These are phyloP conservation scores for Nineta flava DNA, from an alignment of 2,888 invertebrate genomes.

Conservation along the genomic window DNA sequence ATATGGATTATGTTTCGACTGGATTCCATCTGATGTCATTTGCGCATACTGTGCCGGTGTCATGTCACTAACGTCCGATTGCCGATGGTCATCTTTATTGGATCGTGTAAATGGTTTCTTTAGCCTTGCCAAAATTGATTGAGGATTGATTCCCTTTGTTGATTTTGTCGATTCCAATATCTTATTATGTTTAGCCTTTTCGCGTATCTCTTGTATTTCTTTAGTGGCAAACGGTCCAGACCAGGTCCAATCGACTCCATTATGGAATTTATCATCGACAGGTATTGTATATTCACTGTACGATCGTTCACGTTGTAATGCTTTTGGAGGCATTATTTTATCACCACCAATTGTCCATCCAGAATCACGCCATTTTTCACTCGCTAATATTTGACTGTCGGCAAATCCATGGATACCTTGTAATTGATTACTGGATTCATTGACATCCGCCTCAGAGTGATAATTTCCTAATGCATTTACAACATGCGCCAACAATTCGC, in stretches of 20 bases:
- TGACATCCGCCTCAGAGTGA: conserved; percentile 17
- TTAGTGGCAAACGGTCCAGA: conserved; percentile 45
- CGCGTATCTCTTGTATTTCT: conserved; percentile 29
- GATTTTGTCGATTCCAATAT: not conserved
- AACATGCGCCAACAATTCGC: conserved; percentile 57
- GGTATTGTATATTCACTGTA: conserved; percentile 33
- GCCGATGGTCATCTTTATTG: conserved; percentile 7
- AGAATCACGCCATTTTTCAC: conserved; percentile 35
- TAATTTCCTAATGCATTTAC: conserved; percentile 59
- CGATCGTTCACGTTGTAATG: conserved; percentile 40
- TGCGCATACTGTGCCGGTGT: conserved; percentile 7
- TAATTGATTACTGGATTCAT: conserved; percentile 21
- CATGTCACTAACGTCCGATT: conserved; percentile 2
- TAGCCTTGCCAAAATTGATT: conserved; percentile 15
- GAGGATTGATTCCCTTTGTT: conserved; percentile 4
- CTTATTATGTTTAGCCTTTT: conserved; percentile 1
- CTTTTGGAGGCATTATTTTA: conserved; percentile 20
- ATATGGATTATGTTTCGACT: not conserved
- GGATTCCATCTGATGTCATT: conserved; percentile 8
- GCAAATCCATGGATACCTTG: conserved; percentile 52
- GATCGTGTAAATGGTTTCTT: conserved; percentile 15
- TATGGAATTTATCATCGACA: conserved; percentile 22
- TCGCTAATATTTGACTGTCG: conserved; percentile 57
- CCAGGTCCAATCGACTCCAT: conserved; percentile 43
- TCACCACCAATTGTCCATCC: conserved; percentile 37